These are phyloP conservation scores for Philereme vetulata DNA, from an alignment of 2,888 invertebrate species.

Conservation along the genomic window DNA sequence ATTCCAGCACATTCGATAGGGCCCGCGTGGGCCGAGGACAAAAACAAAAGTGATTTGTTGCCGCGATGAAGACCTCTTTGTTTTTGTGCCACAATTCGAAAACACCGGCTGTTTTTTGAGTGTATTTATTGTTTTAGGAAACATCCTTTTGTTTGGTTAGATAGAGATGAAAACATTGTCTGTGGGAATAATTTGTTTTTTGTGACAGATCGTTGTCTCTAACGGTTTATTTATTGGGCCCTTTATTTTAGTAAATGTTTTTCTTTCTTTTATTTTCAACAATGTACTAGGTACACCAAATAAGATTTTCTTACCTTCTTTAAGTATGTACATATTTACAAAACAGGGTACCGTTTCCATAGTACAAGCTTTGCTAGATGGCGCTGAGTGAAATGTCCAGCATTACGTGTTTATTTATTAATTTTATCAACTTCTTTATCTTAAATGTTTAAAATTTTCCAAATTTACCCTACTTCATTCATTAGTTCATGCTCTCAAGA, in stretches of 20 bases:
- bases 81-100: constrained; percentile 57
- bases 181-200: constrained; percentile 29
- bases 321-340: too few relatives aligned
- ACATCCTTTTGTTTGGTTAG: constrained; percentile 33
- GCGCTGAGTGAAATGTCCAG: too few relatives aligned
- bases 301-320: too few relatives aligned
- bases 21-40: constrained; percentile 34
- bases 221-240: constrained; percentile 15
- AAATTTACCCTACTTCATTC: constrained; percentile 11
- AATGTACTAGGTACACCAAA: too few relatives aligned
- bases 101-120: constrained; percentile 35
- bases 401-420: too few relatives aligned
- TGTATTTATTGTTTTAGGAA: constrained; percentile 42
- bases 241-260: constrained; percentile 1
- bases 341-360: too few relatives aligned
- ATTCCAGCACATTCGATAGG: constrained; percentile 19
- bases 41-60: constrained; percentile 73
- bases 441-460: not conserved
- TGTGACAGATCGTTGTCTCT: constrained; percentile 13
- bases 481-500: constrained; percentile 27
- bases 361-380: too few relatives aligned
- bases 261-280: too few relatives aligned
- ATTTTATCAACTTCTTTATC: too few relatives aligned
- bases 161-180: constrained; percentile 30
- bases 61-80: constrained; percentile 63